Evolutionary conservation across 2,113 vertebrate genomes (phyloP), one percentile per base, ranked within the genome.

Genomic region (Platichthys stellatus): DNA sequence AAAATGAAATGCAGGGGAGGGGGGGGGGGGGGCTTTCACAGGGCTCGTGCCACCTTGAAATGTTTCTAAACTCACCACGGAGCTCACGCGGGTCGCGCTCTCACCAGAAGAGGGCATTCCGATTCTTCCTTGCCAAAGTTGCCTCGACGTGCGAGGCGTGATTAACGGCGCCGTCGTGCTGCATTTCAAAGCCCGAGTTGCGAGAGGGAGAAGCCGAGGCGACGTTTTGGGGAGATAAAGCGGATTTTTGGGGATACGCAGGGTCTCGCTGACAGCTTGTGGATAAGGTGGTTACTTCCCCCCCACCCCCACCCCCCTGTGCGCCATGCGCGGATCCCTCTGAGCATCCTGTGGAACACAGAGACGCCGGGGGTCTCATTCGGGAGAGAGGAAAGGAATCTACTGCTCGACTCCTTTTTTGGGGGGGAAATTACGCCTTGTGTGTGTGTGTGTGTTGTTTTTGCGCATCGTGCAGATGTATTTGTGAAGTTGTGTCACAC

Each of bases 51-150:
- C 14, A 51, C 40, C 12, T 12, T 4, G 31, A 51, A 51, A 51
- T 51, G 47, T 51, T 5, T 31, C 0, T 51, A 20, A 51, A 51
- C 54, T 20, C 51, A 12, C 76, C 72, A 72, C 72, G 18, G 17
- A 56, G 82, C 77, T 81, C 78, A 61, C 26, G 80, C 8, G 76
- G 78, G 88, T 89, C 82, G 69, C 83, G 57, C 57, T 89, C 89
- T 92, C 92, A 65, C 94, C 94, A 94, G 94, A 94, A 95, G 94
- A 93, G 94, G 94, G 94, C 94, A 94, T 94, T 94, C 91, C 71
- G 82, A 76, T 94, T 90, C 92, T 92, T 86, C 78, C 76, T 88
- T 81, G 91, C 90, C 90, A 54, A 94, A 94, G 92, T 94, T 93
- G 81, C 88, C 76, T 45, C 84, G 90, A 87, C 89, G 81, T 43